A percentile compares a stretch with the other conserved stretches of the same genome.
Conservation (phyloP, 2,888 invertebrate genomes). For the Leptopilina myrica region DNA sequence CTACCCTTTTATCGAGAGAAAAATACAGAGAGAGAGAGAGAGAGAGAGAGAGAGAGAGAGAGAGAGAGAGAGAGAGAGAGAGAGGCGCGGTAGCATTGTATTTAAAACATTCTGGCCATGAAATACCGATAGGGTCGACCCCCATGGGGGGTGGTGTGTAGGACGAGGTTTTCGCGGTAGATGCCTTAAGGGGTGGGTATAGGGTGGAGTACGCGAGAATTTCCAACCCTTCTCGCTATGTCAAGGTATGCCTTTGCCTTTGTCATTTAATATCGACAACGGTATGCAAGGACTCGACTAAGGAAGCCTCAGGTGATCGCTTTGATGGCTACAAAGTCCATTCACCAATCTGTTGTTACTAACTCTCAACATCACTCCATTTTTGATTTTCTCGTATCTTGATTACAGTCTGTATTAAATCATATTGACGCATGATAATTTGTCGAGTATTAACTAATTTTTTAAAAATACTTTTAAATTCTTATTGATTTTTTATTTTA, state of each 20-base stretch:
- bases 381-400: too few relatives aligned
- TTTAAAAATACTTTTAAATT: too few relatives aligned
- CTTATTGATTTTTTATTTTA: too few relatives aligned
- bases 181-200: constrained; percentile 62
- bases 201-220: constrained; percentile 69
- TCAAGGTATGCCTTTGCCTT: constrained; percentile 76
- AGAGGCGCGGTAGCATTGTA: constrained; percentile 62
- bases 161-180: constrained; percentile 59
- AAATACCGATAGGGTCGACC: constrained; percentile 72
- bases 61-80: constrained; percentile 56
- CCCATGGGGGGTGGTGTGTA: constrained; percentile 51
- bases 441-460: too few relatives aligned
- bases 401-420: too few relatives aligned
- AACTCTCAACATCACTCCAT: constrained; percentile 24
- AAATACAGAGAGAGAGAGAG: constrained; percentile 51
- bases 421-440: too few relatives aligned
- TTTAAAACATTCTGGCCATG: constrained; percentile 75
- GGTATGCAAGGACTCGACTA: constrained; percentile 73
- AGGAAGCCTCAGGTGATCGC: constrained; percentile 76
- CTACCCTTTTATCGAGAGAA: constrained; percentile 69
- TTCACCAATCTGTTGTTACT: constrained; percentile 66
- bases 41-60: too few relatives aligned
- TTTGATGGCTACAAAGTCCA: constrained; percentile 73
- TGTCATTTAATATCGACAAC: constrained; percentile 76
- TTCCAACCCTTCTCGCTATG: constrained; percentile 66